These are phyloP conservation scores for Pungitius pungitius DNA, from an alignment of 2,113 vertebrate species.

Conservation along the genomic window DNA sequence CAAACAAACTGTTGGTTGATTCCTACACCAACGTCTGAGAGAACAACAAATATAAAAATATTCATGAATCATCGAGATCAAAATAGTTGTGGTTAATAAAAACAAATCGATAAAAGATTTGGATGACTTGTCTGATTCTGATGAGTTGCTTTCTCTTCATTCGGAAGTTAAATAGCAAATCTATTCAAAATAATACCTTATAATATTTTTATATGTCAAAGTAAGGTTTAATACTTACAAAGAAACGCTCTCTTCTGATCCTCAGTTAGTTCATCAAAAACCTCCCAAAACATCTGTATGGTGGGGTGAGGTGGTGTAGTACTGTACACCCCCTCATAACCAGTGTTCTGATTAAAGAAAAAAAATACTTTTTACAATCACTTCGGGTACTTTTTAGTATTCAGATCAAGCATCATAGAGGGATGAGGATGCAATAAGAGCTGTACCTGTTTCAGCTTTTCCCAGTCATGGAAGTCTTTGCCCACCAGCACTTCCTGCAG, in stretches of 20 bases:
- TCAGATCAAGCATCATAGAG: background rate
- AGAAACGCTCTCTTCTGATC: conserved; percentile 83
- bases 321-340: conserved; percentile 58
- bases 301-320: conserved; percentile 69
- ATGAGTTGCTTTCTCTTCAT: background rate
- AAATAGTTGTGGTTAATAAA: background rate
- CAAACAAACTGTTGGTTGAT: too few species aligned
- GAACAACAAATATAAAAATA: background rate
- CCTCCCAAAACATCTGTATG: conserved; percentile 84
- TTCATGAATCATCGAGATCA: background rate
- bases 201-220: background rate
- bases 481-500: conserved; percentile 80
- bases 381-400: background rate
- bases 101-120: background rate
- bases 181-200: background rate
- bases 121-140: background rate
- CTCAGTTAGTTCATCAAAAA: conserved; percentile 81
- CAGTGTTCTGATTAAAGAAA: conserved; percentile 73
- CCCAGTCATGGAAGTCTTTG: conserved; percentile 80
- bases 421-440: background rate
- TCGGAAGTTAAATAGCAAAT: background rate
- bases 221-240: conserved; percentile 72
- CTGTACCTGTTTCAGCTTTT: conserved; percentile 78
- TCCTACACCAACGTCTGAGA: too few species aligned
- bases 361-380: background rate